Evolutionary conservation across 2,113 vertebrate species (phyloP).

Genomic region (Lutjanus erythropterus): DNA sequence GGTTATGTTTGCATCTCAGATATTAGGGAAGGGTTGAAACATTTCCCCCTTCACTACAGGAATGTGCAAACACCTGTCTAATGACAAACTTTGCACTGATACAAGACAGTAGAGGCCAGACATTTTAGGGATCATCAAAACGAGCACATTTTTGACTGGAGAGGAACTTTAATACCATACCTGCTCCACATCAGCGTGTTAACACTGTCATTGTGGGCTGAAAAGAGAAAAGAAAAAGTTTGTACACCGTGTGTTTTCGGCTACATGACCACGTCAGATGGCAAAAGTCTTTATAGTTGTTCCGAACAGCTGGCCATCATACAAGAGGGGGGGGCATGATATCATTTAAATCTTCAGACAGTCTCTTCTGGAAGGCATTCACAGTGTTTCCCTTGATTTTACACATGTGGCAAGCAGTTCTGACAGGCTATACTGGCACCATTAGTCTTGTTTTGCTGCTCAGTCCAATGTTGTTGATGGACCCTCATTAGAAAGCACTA

Average conservation of each 20-base stretch:
- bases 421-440: not conserved
- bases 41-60: too few species aligned
- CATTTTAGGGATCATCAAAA: too few species aligned
- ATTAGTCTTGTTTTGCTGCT: conserved; percentile 15
- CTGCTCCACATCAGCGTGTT: not conserved
- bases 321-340: not conserved
- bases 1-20: too few species aligned
- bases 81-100: too few species aligned
- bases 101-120: too few species aligned
- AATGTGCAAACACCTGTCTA: too few species aligned
- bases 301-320: not conserved
- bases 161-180: not conserved
- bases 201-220: not conserved
- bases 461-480: not conserved
- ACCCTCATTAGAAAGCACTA: conserved; percentile 17
- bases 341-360: not conserved
- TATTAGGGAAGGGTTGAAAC: too few species aligned
- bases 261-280: too few species aligned
- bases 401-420: not conserved
- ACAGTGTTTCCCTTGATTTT: not conserved
- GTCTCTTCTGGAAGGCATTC: not conserved
- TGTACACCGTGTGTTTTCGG: too few species aligned
- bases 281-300: too few species aligned
- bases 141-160: too few species aligned
- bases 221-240: too few species aligned